phyloP scores from a whole-genome alignment of 2,797 vertebrate species.

The Periparus ater region DNA sequence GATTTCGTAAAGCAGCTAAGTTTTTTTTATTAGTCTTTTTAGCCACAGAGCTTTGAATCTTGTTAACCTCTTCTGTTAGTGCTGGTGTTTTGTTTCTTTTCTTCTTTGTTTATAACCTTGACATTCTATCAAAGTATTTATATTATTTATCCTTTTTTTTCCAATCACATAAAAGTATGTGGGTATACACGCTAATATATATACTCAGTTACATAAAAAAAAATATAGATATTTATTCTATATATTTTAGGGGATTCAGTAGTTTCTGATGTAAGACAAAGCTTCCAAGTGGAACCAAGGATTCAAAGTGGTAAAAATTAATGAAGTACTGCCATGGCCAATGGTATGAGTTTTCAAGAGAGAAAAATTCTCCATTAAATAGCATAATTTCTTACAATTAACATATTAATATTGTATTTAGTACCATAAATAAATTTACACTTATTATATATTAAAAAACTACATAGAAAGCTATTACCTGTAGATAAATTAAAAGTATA shows the following conservation, averaged over 20 bases:
- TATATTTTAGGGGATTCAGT: not conserved
- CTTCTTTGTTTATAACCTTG: not conserved
- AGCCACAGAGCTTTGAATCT: not conserved
- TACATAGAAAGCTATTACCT: not conserved
- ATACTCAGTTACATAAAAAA: not conserved
- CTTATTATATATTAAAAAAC: not conserved
- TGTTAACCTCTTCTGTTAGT: not conserved
- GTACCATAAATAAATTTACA: not conserved
- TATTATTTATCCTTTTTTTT: not conserved
- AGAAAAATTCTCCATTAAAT: not conserved
- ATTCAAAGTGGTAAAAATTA: not conserved
- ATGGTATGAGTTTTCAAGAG: not conserved
- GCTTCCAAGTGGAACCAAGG: not conserved
- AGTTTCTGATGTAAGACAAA: not conserved
- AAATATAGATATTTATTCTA: not conserved
- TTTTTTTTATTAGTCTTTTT: not conserved
- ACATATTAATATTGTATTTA: not conserved
- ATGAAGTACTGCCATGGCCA: not conserved
- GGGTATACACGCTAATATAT: not conserved
- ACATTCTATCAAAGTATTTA: not conserved
- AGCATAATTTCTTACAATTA: not conserved
- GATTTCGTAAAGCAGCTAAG: not conserved
- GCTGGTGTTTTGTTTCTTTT: not conserved
- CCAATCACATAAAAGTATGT: fast-evolving
- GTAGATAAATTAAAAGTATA: not conserved